A percentile compares a stretch with the other conserved stretches of the same genome.
These are phyloP conservation scores for Agrilus planipennis DNA, from an alignment of 1,140 invertebrate species.

Conservation along the genomic window DNA sequence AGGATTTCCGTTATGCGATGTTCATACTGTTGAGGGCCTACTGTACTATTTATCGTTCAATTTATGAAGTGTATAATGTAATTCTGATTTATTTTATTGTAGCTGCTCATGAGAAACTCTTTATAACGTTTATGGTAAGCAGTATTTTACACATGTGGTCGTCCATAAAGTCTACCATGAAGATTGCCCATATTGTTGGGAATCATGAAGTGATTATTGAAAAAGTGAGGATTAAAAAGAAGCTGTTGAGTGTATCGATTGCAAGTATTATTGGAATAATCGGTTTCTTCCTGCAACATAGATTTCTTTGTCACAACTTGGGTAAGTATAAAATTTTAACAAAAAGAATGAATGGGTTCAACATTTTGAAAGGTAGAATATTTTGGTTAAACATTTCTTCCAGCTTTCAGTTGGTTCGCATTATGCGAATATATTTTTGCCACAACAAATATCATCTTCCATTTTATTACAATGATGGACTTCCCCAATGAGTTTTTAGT, in stretches of 20 bases:
- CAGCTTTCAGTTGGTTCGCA: conserved; percentile 90
- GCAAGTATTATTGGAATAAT: conserved; percentile 68
- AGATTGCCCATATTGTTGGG: too few species aligned
- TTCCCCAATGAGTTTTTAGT: conserved; percentile 71
- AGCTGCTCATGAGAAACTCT: conserved; percentile 87
- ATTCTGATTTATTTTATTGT: too few species aligned
- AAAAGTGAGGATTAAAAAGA: conserved; percentile 50
- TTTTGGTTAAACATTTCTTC: conserved; percentile 5
- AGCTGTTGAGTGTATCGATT: conserved; percentile 63
- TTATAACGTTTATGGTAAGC: conserved; percentile 83
- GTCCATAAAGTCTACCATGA: conserved; percentile 39
- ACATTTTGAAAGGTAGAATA: neutral
- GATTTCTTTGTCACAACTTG: conserved; percentile 74
- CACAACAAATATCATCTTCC: conserved; percentile 82
- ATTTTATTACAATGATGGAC: conserved; percentile 74
- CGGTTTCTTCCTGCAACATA: conserved; percentile 77
- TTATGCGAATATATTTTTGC: conserved; percentile 85
- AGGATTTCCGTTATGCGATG: too few species aligned
- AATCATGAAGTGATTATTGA: conserved; percentile 27
- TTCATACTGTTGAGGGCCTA: too few species aligned
- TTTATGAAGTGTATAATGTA: too few species aligned
- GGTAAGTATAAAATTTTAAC: conserved; percentile 45
- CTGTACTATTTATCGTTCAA: too few species aligned
- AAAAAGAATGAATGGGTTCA: neutral
- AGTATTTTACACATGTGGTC: conserved; percentile 76